These are phyloP conservation scores for Buphagus erythrorhynchus DNA, from an alignment of 2,797 vertebrate genomes.

Conservation along the genomic window DNA sequence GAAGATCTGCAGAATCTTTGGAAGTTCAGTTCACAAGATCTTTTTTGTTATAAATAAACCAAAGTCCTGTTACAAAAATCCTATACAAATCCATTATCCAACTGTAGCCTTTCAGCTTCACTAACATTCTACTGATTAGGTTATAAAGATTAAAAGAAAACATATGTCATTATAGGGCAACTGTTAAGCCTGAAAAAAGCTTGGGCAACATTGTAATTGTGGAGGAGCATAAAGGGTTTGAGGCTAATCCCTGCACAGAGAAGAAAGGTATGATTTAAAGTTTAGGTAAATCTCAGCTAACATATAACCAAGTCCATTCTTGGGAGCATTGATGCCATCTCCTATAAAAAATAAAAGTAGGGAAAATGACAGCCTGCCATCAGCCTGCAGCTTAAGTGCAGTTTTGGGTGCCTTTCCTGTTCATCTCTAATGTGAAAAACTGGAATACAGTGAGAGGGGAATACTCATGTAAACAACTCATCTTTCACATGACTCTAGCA, in stretches of 20 bases:
- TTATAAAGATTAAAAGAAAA: not conserved
- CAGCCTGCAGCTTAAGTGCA: not conserved
- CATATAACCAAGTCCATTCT: not conserved
- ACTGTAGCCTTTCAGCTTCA: not conserved
- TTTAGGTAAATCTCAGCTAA: conserved; percentile 1
- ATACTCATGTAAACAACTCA: not conserved
- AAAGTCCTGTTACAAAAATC: not conserved
- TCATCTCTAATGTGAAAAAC: not conserved
- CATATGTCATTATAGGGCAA: not conserved
- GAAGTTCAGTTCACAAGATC: not conserved
- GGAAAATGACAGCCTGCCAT: not conserved
- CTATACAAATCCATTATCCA: not conserved
- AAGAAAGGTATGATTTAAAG: not conserved
- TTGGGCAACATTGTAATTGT: not conserved
- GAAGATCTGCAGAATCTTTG: not conserved
- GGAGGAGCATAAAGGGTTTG: not conserved
- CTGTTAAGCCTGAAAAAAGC: not conserved
- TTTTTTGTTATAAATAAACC: not conserved
- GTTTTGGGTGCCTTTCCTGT: not conserved
- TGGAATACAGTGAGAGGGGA: not conserved
- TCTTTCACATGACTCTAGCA: not conserved
- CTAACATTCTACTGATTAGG: not conserved
- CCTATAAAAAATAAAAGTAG: not conserved
- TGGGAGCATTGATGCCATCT: not conserved
- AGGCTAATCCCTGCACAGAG: not conserved